A percentile compares a stretch with the other conserved stretches of the same genome.
Evolutionary conservation across 2,888 invertebrate species (phyloP).

Genomic region (Cetonia aurata): DNA sequence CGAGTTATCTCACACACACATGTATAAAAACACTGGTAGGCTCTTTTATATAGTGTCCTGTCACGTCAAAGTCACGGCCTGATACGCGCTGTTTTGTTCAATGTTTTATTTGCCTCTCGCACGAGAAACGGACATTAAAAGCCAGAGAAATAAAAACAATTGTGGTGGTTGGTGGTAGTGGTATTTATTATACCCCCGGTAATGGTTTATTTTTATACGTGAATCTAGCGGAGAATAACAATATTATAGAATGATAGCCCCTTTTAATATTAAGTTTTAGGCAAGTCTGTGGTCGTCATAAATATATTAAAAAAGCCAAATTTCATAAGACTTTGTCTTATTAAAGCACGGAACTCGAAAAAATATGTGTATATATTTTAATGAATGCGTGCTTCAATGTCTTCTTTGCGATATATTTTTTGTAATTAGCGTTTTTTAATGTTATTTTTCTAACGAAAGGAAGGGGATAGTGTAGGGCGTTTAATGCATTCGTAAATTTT

Average conservation of each 20-base stretch:
- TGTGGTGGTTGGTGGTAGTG: background rate
- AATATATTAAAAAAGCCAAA: slow-evolving; percentile 2
- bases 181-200: background rate
- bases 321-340: too few species aligned
- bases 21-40: slow-evolving; percentile 1
- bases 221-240: too few species aligned
- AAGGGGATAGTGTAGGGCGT: too few species aligned
- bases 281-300: slow-evolving; percentile 17
- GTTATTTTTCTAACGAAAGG: too few species aligned
- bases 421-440: too few species aligned
- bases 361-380: too few species aligned
- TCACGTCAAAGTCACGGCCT: slow-evolving; percentile 54
- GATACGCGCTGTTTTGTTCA: slow-evolving; percentile 50
- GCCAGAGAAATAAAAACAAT: slow-evolving; percentile 12
- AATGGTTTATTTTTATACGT: slow-evolving; percentile 27
- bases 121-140: slow-evolving; percentile 38
- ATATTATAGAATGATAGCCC: background rate
- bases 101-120: slow-evolving; percentile 34
- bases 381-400: too few species aligned
- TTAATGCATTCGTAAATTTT: too few species aligned
- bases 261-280: background rate
- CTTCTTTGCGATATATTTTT: too few species aligned
- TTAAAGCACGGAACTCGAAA: too few species aligned
- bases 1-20: too few species aligned
- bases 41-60: slow-evolving; percentile 49